These are phyloP conservation scores for Sinella curviseta DNA, from an alignment of 1,140 invertebrate genomes.

Conservation along the genomic window DNA sequence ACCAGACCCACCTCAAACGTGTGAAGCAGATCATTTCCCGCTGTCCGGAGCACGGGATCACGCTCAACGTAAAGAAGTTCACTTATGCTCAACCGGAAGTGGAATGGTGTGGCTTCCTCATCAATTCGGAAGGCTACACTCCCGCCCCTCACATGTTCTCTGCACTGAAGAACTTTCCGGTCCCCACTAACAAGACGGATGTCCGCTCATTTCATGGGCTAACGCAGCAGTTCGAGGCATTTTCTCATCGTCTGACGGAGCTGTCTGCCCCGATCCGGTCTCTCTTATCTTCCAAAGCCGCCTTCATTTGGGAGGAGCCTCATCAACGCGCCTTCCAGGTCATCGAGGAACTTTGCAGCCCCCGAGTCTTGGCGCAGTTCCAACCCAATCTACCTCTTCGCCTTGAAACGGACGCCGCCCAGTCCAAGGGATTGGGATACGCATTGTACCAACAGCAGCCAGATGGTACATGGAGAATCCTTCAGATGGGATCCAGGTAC, in stretches of 20 bases:
- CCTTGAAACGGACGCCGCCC: no score
- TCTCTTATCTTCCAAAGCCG: neutral
- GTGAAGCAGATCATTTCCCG: neutral
- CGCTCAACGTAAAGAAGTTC: neutral
- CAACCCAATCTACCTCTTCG: no score
- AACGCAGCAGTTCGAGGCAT: neutral
- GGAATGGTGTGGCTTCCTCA: neutral
- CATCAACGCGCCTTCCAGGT: neutral
- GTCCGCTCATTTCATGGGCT: neutral
- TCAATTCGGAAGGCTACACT: neutral
- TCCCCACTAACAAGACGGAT: neutral
- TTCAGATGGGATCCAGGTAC: no score
- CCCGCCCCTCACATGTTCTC: neutral
- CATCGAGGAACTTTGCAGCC: neutral
- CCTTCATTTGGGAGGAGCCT: neutral
- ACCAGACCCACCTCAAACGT: neutral
- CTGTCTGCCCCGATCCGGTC: neutral
- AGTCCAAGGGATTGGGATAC: no score
- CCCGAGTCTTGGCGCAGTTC: neutral
- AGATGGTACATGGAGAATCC: no score
- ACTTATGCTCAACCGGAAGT: neutral
- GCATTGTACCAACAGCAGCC: no score
- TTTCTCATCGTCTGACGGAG: neutral
- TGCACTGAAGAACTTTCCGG: neutral
- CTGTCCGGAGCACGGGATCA: neutral